phyloP scores from a whole-genome alignment of 1,140 invertebrate species.

The Plodia interpunctella region DNA sequence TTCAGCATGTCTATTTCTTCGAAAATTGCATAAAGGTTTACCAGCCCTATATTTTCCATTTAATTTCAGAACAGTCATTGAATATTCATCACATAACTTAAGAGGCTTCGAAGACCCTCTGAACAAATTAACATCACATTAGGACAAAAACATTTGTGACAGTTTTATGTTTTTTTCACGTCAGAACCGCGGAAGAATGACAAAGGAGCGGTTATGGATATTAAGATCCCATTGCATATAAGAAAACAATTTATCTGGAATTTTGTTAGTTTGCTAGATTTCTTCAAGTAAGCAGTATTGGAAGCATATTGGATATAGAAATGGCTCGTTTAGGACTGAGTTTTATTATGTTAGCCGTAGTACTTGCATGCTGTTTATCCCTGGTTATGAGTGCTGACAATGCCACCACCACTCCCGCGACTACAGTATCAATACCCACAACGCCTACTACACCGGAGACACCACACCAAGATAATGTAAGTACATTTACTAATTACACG shows the following conservation, averaged over 20 bases:
- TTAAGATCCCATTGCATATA: slow-evolving; percentile 36
- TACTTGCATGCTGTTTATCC: background rate
- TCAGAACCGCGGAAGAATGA: slow-evolving; percentile 13
- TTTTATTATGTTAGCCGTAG: background rate
- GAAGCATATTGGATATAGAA: slow-evolving; percentile 12
- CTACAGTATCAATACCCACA: slow-evolving; percentile 12
- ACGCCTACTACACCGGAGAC: slow-evolving; percentile 7
- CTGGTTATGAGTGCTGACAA: slow-evolving; percentile 8
- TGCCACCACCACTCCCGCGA: slow-evolving; percentile 17
- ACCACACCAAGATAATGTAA: background rate
- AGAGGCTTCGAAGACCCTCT: background rate
- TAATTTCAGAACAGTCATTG: slow-evolving; percentile 10
- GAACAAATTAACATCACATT: slow-evolving; percentile 11
- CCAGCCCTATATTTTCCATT: slow-evolving; percentile 4
- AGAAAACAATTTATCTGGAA: slow-evolving; percentile 18
- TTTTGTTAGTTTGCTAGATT: background rate
- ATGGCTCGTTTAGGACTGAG: slow-evolving; percentile 3
- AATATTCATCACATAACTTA: slow-evolving; percentile 17
- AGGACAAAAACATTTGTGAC: slow-evolving; percentile 13
- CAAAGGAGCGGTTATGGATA: slow-evolving; percentile 30
- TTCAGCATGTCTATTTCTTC: background rate
- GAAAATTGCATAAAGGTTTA: background rate
- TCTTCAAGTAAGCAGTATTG: background rate
- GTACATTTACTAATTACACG: background rate
- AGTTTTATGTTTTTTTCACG: slow-evolving; percentile 1